A percentile compares a stretch with the other conserved stretches of the same genome.
Evolutionary conservation across 2,113 vertebrate genomes (phyloP).

Genomic region (Heterotilapia buettikoferi): DNA sequence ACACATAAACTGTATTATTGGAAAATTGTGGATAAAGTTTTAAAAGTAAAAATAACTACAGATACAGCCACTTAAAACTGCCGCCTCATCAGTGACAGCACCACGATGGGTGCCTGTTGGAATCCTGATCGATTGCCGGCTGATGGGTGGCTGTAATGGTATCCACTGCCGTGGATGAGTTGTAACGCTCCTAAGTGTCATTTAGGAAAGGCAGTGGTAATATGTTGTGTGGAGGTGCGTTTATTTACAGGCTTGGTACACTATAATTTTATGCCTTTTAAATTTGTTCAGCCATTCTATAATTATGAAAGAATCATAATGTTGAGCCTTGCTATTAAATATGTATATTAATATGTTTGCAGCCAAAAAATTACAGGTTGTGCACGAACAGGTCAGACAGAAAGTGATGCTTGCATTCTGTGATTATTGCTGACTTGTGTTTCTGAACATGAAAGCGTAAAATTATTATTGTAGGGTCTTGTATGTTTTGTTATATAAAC

Average conservation of each 20-base stretch:
- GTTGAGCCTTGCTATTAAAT: neutral
- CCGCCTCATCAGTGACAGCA: neutral
- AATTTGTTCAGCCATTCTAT: too few species aligned
- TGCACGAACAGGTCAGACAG: neutral
- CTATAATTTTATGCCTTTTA: too few species aligned
- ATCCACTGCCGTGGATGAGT: too few species aligned
- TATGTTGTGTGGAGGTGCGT: too few species aligned
- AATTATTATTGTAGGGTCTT: neutral
- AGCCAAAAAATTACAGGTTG: neutral
- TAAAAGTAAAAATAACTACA: neutral
- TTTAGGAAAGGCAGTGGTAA: too few species aligned
- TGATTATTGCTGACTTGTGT: neutral
- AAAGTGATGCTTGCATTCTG: neutral
- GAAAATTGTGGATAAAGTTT: neutral
- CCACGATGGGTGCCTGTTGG: neutral
- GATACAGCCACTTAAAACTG: neutral
- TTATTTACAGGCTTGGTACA: too few species aligned
- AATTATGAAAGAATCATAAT: neutral
- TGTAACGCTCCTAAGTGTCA: too few species aligned
- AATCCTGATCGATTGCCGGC: neutral
- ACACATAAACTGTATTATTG: neutral
- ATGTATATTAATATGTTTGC: neutral
- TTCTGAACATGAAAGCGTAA: neutral
- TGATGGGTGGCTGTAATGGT: neutral
- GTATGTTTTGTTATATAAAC: neutral